Percentiles rank a stretch among this genome's conserved stretches.
Evolutionary conservation across 1,140 invertebrate genomes (phyloP).

Genomic region (Cyphomyrmex costatus): DNA sequence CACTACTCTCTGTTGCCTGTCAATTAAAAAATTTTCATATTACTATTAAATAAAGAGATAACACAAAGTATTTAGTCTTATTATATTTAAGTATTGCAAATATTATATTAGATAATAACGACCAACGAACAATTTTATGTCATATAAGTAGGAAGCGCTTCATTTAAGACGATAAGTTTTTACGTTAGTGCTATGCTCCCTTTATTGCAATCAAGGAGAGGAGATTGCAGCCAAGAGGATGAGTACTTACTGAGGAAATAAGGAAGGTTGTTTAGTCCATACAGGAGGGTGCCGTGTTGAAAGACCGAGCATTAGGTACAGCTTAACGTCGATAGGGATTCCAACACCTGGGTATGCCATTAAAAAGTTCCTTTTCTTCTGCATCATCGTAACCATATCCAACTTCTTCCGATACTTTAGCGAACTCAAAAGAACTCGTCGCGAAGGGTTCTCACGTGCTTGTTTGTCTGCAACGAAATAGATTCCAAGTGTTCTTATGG

Average conservation of each 20-base stretch:
- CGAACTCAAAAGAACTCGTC: conserved; percentile 2
- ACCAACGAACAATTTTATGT: background rate
- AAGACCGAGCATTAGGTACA: conserved; percentile 51
- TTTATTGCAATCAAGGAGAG: conserved; percentile 28
- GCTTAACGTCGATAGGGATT: conserved; percentile 54
- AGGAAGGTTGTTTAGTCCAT: conserved; percentile 11
- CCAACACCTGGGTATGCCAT: conserved; percentile 65
- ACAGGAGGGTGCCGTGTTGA: background rate
- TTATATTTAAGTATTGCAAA: conserved; percentile 4
- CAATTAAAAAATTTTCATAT: too few species aligned
- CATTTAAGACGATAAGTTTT: background rate
- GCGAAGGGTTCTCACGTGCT: conserved; percentile 21
- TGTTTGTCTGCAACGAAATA: conserved; percentile 28
- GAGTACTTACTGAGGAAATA: conserved; percentile 43
- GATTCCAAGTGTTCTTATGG: conserved; percentile 27
- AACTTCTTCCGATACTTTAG: conserved; percentile 55
- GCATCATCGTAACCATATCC: conserved; percentile 48
- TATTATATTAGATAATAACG: background rate
- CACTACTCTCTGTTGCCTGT: too few species aligned
- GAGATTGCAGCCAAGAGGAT: conserved; percentile 40
- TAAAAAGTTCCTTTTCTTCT: conserved; percentile 66
- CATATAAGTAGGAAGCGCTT: background rate
- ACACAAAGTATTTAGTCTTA: background rate
- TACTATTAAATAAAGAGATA: background rate
- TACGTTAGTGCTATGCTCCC: background rate